These are phyloP conservation scores for Mythimna ferrago DNA, from an alignment of 2,888 invertebrate species.

Conservation along the genomic window DNA sequence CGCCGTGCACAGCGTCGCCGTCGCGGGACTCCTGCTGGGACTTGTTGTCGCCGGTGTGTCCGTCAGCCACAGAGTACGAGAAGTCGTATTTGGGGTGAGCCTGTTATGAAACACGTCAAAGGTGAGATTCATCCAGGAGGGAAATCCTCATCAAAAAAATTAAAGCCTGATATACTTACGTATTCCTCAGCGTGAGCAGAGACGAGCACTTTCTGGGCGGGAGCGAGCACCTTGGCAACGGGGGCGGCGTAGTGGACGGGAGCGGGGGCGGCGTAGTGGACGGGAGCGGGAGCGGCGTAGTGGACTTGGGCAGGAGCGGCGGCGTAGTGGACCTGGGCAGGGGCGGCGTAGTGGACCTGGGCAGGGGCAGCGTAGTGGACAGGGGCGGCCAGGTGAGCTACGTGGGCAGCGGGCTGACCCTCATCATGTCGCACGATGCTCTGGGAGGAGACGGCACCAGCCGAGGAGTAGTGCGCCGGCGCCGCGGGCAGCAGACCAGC, in stretches of 20 bases:
- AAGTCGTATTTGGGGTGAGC: conserved; percentile 90
- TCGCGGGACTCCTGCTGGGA: conserved; percentile 90
- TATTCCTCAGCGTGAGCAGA: conserved; percentile 75
- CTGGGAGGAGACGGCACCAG: conserved; percentile 84
- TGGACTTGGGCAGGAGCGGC: conserved; percentile 62
- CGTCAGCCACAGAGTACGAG: conserved; percentile 90
- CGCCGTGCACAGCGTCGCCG: conserved; percentile 92
- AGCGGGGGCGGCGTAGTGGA: conserved; percentile 62
- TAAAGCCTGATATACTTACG: conserved; percentile 66
- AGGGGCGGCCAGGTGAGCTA: conserved; percentile 65
- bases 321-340: conserved; percentile 69
- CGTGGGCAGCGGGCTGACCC: conserved; percentile 62
- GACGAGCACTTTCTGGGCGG: conserved; percentile 68
- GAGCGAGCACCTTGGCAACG: conserved; percentile 70
- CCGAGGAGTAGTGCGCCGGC: conserved; percentile 83
- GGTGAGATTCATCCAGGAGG: not conserved
- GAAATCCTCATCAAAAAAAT: not conserved
- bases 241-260: conserved; percentile 73
- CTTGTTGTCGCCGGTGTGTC: conserved; percentile 91
- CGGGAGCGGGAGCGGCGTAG: conserved; percentile 69
- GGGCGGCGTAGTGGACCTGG: conserved; percentile 61
- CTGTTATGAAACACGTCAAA: conserved; percentile 66
- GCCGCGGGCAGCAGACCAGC: conserved; percentile 81
- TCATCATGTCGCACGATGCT: conserved; percentile 84
- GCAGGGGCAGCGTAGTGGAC: conserved; percentile 66